Evolutionary conservation across 2,888 invertebrate species (phyloP), one percentile per base, ranked within the genome.

Genomic region (Torymus aiolomorphi): DNA sequence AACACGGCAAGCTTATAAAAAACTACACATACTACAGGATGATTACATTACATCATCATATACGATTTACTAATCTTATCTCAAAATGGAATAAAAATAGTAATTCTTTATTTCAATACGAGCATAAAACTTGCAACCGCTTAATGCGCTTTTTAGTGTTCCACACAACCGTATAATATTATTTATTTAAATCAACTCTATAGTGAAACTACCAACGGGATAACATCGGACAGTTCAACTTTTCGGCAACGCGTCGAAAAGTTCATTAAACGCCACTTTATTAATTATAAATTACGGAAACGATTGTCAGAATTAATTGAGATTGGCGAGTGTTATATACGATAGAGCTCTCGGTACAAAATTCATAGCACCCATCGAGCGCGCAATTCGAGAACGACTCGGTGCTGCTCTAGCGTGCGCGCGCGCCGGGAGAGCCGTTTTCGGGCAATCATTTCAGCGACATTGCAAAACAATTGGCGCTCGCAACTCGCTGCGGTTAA

Each of bases 381-480:
- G 42, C 13, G 56, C 42, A 11, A 57, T 42, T 5, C n/a, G n/a
- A 2, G 14, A 20, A 72, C 51, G 65, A 51, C 42, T 42, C 18
- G 51, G 67, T 42, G 49, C 31, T 69, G 49, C 3, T 51, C 52
- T 59, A 56, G 71, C 57, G 57, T 59, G 42, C 49, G 51, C 52
- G 20, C 31, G 20, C 24, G 18, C 52, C 1, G 52, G 5, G 2
- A 63, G 67, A 42, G 57, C 84, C 86, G 84, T 88, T 89, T 88
- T 87, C 87, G 85, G 86, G 88, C 87, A 87, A 88, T 89, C 87
- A 88, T 89, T 89, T 88, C 87, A 86, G 86, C 86, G 87, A 87
- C 87, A 87, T 90, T 89, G 88, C 89, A 87, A 89, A 89, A 89
- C 89, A 88, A 89, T 89, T 31, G 74, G 70, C 73, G 70, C 75